phyloP scores from a whole-genome alignment of 1,140 invertebrate genomes.

The Neodiprion fabricii region DNA sequence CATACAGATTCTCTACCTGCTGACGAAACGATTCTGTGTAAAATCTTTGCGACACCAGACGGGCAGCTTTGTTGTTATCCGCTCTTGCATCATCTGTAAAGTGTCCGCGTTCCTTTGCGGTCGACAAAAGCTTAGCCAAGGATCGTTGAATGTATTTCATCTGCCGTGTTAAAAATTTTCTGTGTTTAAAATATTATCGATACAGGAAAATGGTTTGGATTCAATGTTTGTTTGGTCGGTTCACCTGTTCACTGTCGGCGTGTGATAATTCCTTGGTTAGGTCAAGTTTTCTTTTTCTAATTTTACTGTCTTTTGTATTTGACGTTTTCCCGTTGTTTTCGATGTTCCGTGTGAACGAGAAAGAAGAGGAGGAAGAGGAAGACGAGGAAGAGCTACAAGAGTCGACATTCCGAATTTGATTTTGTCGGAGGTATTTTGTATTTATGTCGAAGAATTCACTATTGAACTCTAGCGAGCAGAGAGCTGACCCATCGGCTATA shows the following conservation, averaged over 20 bases:
- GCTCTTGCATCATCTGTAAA: conserved; percentile 29
- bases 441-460: conserved; percentile 46
- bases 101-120: conserved; percentile 31
- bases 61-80: conserved; percentile 53
- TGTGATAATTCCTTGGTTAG: conserved; percentile 25
- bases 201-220: too few relatives aligned
- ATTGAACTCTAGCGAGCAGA: conserved; percentile 36
- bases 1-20: conserved; percentile 42
- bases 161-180: conserved; percentile 24
- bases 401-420: conserved; percentile 36
- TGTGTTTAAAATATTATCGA: neutral
- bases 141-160: conserved; percentile 37
- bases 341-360: too few relatives aligned
- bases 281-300: conserved; percentile 31
- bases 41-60: conserved; percentile 43
- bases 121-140: conserved; percentile 34
- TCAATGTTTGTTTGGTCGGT: neutral
- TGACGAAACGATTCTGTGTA: conserved; percentile 38
- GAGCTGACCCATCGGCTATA: conserved; percentile 26
- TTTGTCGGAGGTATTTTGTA: conserved; percentile 44
- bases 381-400: neutral
- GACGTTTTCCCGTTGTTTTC: conserved; percentile 23
- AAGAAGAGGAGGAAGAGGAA: too few relatives aligned
- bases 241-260: conserved; percentile 38
- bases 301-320: conserved; percentile 13